These are phyloP conservation scores for Polia nebulosa DNA, from an alignment of 2,888 invertebrate species.

Conservation along the genomic window DNA sequence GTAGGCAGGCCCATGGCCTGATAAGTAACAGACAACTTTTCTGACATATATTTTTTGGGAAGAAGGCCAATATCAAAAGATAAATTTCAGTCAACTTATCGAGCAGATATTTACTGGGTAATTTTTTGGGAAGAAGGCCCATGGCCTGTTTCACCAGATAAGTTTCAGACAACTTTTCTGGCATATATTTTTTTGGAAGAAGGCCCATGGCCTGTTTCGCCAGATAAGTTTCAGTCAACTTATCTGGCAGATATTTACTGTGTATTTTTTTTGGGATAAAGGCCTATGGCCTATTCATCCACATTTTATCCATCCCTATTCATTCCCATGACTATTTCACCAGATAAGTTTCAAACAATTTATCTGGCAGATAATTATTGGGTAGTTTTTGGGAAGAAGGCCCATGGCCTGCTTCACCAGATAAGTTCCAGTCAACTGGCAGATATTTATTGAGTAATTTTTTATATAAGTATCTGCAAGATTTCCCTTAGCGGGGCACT, in stretches of 20 bases:
- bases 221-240: too few species aligned
- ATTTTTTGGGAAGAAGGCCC: conserved; percentile 6
- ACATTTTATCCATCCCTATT: background rate
- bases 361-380: conserved; percentile 1
- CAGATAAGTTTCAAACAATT: background rate
- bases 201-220: too few species aligned
- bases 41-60: too few species aligned
- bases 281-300: background rate
- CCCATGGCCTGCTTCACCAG: too few species aligned
- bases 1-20: too few species aligned
- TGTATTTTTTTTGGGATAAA: background rate
- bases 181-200: conserved; percentile 7
- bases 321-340: too few species aligned
- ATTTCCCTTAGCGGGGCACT: background rate
- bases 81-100: too few species aligned
- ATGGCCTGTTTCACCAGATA: background rate
- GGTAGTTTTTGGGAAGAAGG: too few species aligned
- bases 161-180: background rate
- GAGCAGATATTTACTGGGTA: background rate
- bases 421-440: too few species aligned
- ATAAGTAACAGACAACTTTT: too few species aligned
- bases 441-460: background rate
- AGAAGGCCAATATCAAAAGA: too few species aligned
- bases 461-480: background rate
- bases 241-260: background rate